Conservation (phyloP, 1,140 invertebrate species). For the Laupala kohalensis region DNA sequence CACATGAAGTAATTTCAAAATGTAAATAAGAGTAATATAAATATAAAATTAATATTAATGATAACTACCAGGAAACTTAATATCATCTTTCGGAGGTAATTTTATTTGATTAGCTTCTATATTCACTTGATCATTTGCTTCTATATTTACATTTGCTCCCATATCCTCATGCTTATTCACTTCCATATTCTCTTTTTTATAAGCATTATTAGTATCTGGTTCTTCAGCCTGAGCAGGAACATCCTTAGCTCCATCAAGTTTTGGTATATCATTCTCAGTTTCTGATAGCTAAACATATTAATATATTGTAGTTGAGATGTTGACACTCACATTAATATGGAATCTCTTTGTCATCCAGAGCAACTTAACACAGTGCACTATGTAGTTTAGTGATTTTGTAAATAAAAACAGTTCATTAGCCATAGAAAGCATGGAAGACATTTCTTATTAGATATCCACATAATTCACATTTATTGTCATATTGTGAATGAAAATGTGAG, state of each 20-base stretch:
- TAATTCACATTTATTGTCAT: background rate
- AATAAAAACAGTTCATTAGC: background rate
- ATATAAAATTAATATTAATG: background rate
- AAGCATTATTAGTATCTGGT: too few species aligned
- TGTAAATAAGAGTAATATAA: background rate
- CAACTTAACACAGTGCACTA: background rate
- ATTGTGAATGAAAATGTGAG: background rate
- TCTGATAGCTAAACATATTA: background rate
- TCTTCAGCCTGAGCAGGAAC: background rate
- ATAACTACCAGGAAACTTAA: slow-evolving; percentile 8
- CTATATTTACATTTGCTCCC: background rate
- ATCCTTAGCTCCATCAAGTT: background rate
- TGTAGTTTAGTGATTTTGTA: background rate
- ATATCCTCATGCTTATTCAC: background rate
- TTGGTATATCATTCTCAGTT: background rate
- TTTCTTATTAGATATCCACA: background rate
- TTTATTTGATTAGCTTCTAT: slow-evolving; percentile 1
- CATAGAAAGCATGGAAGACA: background rate
- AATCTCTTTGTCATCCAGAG: background rate
- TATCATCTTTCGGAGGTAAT: slow-evolving; percentile 4
- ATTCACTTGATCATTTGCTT: background rate
- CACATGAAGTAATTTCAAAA: background rate
- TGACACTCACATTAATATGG: background rate
- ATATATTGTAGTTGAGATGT: background rate
- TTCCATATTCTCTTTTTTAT: too few species aligned